phyloP scores from a whole-genome alignment of 2,888 invertebrate genomes.

The Temnothorax rugatulus region DNA sequence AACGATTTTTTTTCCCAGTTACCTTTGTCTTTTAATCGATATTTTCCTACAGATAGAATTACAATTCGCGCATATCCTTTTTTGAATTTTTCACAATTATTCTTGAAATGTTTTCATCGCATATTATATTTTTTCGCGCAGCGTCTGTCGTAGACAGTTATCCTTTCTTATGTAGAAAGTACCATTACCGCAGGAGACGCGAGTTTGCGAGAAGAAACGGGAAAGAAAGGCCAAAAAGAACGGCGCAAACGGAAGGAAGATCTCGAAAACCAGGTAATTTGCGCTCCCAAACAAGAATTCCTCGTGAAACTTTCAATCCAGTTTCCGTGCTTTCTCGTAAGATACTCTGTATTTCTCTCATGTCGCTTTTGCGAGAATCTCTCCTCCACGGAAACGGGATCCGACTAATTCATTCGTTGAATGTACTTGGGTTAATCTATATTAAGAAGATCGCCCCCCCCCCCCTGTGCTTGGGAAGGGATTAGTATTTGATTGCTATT shows the following conservation, averaged over 20 bases:
- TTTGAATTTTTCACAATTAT: neutral
- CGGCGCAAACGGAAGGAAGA: conserved; percentile 59
- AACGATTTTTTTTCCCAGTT: neutral
- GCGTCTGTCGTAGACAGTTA: conserved; percentile 34
- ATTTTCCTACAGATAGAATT: neutral
- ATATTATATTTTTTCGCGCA: conserved; percentile 7
- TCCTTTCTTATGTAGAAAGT: conserved; percentile 46
- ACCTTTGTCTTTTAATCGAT: neutral
- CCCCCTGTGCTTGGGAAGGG: neutral
- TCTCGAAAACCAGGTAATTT: conserved; percentile 73
- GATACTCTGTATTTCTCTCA: conserved; percentile 62
- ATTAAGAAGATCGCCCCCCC: conserved; percentile 27
- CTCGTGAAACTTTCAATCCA: conserved; percentile 70
- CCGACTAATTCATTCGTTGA: conserved; percentile 53
- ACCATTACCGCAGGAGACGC: conserved; percentile 41
- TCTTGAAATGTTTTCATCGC: neutral
- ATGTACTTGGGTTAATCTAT: conserved; percentile 51
- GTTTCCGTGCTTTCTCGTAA: conserved; percentile 69
- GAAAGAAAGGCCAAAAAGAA: conserved; percentile 46
- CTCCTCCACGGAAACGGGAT: conserved; percentile 35
- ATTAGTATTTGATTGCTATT: conserved; percentile 28
- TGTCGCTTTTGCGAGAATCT: conserved; percentile 45
- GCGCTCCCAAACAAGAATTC: conserved; percentile 71
- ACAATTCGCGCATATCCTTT: neutral
- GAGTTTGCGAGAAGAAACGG: conserved; percentile 34